phyloP scores from a whole-genome alignment of 2,797 vertebrate species.

The Cephalopachus bancanus region DNA sequence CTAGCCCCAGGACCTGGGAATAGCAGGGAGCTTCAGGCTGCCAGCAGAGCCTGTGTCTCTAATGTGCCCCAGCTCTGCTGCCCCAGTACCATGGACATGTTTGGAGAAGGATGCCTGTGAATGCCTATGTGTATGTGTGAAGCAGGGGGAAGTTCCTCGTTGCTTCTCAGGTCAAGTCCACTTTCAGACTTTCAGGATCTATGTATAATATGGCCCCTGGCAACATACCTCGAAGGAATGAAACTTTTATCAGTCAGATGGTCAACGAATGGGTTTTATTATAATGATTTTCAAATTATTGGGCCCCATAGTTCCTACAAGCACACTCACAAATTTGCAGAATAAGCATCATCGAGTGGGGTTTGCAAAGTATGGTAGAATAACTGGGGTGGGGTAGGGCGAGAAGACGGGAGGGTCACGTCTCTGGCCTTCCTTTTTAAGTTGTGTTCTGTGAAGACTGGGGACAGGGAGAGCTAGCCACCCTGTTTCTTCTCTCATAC shows the following conservation, averaged over 20 bases:
- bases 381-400: background rate
- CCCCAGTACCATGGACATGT: background rate
- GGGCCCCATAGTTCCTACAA: background rate
- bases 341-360: background rate
- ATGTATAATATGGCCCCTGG: background rate
- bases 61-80: background rate
- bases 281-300: slow-evolving; percentile 40
- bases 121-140: background rate
- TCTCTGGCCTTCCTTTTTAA: slow-evolving; percentile 16
- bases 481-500: background rate
- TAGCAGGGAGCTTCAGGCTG: background rate
- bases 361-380: background rate
- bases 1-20: background rate
- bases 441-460: slow-evolving; percentile 4
- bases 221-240: background rate
- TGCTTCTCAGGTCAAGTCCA: background rate
- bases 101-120: background rate
- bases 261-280: background rate
- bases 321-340: background rate
- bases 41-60: background rate
- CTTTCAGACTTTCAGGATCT: background rate
- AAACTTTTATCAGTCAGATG: background rate
- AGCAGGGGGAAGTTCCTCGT: background rate
- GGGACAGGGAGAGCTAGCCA: background rate
- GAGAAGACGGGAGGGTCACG: accelerated